These are phyloP conservation scores for Nephrocerus scutellatus DNA, from an alignment of 2,888 invertebrate species.

Conservation along the genomic window DNA sequence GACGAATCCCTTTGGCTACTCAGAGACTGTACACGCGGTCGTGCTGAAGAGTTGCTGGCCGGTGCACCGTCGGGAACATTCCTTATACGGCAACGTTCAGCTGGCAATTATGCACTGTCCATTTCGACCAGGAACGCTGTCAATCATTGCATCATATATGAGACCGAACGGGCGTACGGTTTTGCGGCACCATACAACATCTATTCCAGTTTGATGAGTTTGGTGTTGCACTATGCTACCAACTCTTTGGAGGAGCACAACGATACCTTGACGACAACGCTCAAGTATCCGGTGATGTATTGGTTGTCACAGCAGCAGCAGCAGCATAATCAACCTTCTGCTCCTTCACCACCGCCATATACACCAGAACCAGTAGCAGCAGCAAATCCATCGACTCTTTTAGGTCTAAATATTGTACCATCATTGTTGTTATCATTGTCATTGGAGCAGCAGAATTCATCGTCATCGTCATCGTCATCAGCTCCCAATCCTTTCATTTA, in stretches of 20 bases:
- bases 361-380: too few species aligned
- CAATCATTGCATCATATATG: constrained; percentile 88
- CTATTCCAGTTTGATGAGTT: constrained; percentile 75
- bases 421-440: too few species aligned
- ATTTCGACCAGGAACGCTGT: constrained; percentile 78
- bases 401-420: too few species aligned
- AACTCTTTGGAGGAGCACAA: constrained; percentile 94
- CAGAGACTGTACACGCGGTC: constrained; percentile 66
- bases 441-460: too few species aligned
- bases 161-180: constrained; percentile 81
- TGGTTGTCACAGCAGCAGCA: too few species aligned
- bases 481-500: too few species aligned
- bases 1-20: constrained; percentile 74
- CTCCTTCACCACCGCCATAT: too few species aligned
- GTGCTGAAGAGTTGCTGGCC: constrained; percentile 68
- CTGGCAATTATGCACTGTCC: constrained; percentile 79
- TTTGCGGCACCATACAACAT: constrained; percentile 94
- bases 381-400: too few species aligned
- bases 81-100: constrained; percentile 78
- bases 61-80: constrained; percentile 86
- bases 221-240: constrained; percentile 87
- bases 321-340: too few species aligned
- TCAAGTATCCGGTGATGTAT: constrained; percentile 73
- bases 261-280: constrained; percentile 73
- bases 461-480: too few species aligned